Evolutionary conservation across 2,797 vertebrate genomes (phyloP), one percentile per base, ranked within the genome.

Genomic region (Xiphorhynchus erythropygius): DNA sequence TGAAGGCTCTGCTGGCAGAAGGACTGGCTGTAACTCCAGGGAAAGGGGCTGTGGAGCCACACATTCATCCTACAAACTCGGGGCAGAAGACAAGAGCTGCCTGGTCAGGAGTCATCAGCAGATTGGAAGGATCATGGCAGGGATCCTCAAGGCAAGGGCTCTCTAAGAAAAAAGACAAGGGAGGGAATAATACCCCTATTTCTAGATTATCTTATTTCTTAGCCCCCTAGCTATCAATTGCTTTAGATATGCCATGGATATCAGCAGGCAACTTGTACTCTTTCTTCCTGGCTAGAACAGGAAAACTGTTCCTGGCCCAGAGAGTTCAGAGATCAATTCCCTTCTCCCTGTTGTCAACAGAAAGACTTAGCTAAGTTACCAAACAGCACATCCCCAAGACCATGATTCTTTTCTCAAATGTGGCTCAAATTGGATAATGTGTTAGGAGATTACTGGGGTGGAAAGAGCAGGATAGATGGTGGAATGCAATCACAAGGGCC

Each of bases 371-470:
- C 37, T 79, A 24, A 80, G 75, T 64, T 50, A 92, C 50, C 70
- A 37, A 92, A 21, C 1, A 83, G 75, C 47, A 74, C 87, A 64
- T 85, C 60, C 73, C 80, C 84, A 30, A 74, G 87, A 73, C 50
- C 79, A 56, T 7, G 41, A 85, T 83, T 75, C 82, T 33, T 27
- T 8, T 60, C 82, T 87, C 79, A 80, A 86, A 56, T 1, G 42
- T 52, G 42, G 71, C 77, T 94, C 69, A 80, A 87, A 95, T 39
- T 78, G 91, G 82, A 57, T 68, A 53, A 80, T 32, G 82, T 52
- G 56, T 77, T 89, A 74, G 47, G 78, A 92, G 93, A 93, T 96
- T 68, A 71, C 64, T 25, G 49, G 49, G 68, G 68, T 87, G 87
- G 82, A 92, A 96, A 93, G 87, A 47, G 68, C 65, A 85, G 75